Conservation (phyloP, 2,888 invertebrate species). For the Aphrophora alni region DNA sequence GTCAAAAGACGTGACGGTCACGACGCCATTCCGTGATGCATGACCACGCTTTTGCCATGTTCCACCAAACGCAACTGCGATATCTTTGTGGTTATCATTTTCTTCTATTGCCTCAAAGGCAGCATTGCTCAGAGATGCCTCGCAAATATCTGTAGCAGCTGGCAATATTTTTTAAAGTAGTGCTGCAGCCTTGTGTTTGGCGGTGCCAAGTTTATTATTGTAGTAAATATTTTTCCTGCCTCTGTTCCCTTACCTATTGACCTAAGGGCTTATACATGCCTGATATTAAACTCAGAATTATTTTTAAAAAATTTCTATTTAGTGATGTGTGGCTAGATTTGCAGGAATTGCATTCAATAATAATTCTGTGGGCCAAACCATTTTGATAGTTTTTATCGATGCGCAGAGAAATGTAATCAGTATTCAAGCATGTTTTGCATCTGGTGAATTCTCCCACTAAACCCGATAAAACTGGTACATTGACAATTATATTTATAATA, state of each 20-base stretch:
- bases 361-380: conserved; percentile 18
- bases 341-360: conserved; percentile 12
- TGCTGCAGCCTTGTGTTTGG: conserved; percentile 22
- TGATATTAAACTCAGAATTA: conserved; percentile 15
- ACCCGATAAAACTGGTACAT: conserved; percentile 15
- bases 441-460: conserved; percentile 21
- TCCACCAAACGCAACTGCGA: conserved; percentile 22
- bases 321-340: conserved; percentile 17
- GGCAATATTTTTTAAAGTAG: conserved; percentile 2
- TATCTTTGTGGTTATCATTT: conserved; percentile 16
- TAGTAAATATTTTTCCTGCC: conserved; percentile 22
- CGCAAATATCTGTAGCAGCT: conserved; percentile 22
- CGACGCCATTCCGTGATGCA: conserved; percentile 7
- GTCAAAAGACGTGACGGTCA: conserved; percentile 26
- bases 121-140: conserved; percentile 21
- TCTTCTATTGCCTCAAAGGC: conserved; percentile 16
- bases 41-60: conserved; percentile 27
- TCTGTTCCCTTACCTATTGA: conserved; percentile 23
- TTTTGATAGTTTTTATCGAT: conserved; percentile 19
- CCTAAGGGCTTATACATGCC: conserved; percentile 19
- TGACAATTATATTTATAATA: conserved; percentile 26
- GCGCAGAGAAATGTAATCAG: conserved; percentile 4
- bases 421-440: conserved; percentile 14
- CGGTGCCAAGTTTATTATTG: conserved; percentile 19
- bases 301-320: not conserved